Evolutionary conservation across 2,113 vertebrate species (phyloP), one percentile per base, ranked within the genome.

Genomic region (Scartelaos histophorus): DNA sequence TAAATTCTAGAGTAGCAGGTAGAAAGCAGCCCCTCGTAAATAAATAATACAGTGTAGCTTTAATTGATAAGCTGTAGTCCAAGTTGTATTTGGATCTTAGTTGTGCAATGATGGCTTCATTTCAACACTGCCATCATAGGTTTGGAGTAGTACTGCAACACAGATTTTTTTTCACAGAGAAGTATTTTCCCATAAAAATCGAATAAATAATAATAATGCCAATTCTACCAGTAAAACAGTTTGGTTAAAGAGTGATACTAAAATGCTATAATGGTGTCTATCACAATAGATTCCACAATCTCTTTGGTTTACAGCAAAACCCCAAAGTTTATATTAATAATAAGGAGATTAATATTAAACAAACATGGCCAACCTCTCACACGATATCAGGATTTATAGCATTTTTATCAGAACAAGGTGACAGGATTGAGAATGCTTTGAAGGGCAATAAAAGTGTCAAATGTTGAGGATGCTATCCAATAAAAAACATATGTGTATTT

Each of bases 361-460:
- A 64, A 7, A 62, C 34, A 62, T 11, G 10, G 34, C 34, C 80
- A 17, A 53, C 3, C 69, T 13, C 16, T 71, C 58, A 75, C 67
- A 57, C 47, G 61, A 51, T 57, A 15, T 7, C 7, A 74, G 67
- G 10, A 75, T 83, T 76, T 78, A 82, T 76, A 79, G 35, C 22
- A 46, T 60, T 80, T 88, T 76, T 78, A 81, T 83, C 13, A 47
- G 34, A 60, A 79, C 87, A 90, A 90, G 82, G 83, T 88, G 80
- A 81, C 70, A 16, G 54, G 66, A 76, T 46, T 70, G 73, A 82
- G 69, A 71, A 69, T 62, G 85, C 70, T 80, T 71, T 85, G 89
- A 88, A 84, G 88, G 88, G 62, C 82, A 89, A 79, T 90, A 90
- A 80, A 92, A 84, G 77, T 92, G 85, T 82, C 84, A 87, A 57